phyloP scores from a whole-genome alignment of 2,888 invertebrate species.

The Sminthurides aquaticus region DNA sequence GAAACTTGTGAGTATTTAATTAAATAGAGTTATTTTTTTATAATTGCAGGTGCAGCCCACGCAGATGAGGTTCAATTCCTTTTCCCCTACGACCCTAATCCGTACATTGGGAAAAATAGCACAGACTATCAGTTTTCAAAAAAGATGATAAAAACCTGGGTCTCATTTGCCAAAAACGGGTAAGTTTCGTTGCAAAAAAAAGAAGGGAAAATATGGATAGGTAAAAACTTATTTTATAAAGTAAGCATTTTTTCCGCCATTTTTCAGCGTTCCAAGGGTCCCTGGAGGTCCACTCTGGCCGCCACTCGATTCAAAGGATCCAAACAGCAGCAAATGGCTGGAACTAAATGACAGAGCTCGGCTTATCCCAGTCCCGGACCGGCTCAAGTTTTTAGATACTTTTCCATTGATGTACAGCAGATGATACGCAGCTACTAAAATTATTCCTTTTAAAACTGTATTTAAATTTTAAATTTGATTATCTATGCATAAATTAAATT shows the following conservation, averaged over 20 bases:
- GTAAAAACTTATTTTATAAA: no score
- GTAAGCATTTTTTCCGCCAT: no score
- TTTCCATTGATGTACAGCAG: no score
- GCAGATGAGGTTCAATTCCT: slow-evolving; percentile 18
- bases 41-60: slow-evolving; percentile 9
- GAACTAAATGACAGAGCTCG: neutral
- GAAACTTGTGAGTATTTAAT: no score
- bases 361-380: slow-evolving; percentile 5
- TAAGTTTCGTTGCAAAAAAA: neutral
- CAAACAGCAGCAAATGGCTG: slow-evolving; percentile 4
- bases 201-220: neutral
- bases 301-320: slow-evolving; percentile 9
- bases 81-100: slow-evolving; percentile 8
- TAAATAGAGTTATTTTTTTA: no score
- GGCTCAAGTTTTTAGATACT: slow-evolving; percentile 10
- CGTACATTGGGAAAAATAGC: slow-evolving; percentile 6
- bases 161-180: slow-evolving; percentile 14
- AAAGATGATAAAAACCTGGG: slow-evolving; percentile 9
- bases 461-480: no score
- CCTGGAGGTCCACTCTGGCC: slow-evolving; percentile 4
- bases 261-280: slow-evolving; percentile 7
- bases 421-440: no score
- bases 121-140: slow-evolving; percentile 13
- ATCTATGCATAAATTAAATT: no score
- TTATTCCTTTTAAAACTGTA: no score